Percentiles rank a stretch among this genome's conserved stretches.
These are phyloP conservation scores for Indri indri DNA, from an alignment of 2,113 vertebrate species.

Conservation along the genomic window DNA sequence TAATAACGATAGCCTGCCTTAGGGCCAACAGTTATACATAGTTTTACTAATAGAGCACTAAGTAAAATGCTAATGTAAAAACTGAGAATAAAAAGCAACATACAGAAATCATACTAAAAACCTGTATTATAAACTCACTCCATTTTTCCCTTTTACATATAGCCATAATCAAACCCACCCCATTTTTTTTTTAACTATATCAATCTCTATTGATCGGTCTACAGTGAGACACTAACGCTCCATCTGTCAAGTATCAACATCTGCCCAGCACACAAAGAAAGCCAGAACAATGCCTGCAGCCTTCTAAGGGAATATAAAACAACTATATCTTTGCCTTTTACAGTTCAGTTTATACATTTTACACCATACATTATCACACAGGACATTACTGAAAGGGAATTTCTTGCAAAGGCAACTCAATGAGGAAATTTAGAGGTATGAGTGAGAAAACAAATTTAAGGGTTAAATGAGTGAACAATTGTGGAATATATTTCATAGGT, in stretches of 20 bases:
- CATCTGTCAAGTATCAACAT: slow-evolving; percentile 72
- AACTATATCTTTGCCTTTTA: neutral
- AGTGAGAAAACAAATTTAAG: neutral
- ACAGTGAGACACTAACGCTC: slow-evolving; percentile 57
- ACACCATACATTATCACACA: neutral
- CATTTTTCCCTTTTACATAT: neutral
- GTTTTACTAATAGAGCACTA: neutral
- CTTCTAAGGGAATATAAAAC: neutral
- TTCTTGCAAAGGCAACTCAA: neutral
- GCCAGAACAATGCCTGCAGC: slow-evolving; percentile 27
- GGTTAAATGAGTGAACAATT: neutral
- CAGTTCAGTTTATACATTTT: neutral
- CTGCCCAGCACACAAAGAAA: slow-evolving; percentile 54
- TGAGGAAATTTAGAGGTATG: neutral
- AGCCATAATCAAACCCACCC: slow-evolving; percentile 1
- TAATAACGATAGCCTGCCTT: neutral
- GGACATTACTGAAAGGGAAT: neutral
- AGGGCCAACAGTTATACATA: neutral
- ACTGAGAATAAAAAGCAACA: neutral
- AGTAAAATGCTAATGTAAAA: neutral
- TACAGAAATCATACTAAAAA: neutral
- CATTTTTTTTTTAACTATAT: slow-evolving; percentile 52
- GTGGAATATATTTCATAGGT: neutral
- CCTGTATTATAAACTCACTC: neutral
- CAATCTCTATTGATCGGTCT: slow-evolving; percentile 72